A percentile compares a stretch with the other conserved stretches of the same genome.
These are phyloP conservation scores for Drosophila nasuta DNA, from an alignment of 1,140 invertebrate species.

Conservation along the genomic window DNA sequence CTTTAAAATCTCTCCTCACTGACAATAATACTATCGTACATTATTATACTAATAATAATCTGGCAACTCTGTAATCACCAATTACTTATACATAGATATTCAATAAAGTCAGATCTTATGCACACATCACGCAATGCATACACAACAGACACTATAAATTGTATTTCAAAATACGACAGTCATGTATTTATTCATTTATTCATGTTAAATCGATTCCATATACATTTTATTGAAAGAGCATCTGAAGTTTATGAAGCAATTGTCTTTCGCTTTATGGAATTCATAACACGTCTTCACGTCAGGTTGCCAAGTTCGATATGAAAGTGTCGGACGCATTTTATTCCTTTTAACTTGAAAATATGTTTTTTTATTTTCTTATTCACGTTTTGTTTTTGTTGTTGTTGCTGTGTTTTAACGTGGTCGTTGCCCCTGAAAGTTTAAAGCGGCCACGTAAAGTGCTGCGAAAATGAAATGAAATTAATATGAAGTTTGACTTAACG, in stretches of 20 bases:
- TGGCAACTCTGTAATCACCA: no score
- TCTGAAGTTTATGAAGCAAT: not conserved
- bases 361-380: constrained; percentile 44
- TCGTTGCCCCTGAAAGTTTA: constrained; percentile 53
- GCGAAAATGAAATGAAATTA: constrained; percentile 79
- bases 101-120: no score
- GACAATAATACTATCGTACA: no score
- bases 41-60: no score
- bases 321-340: constrained; percentile 54
- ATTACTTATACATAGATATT: no score
- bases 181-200: no score
- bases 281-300: constrained; percentile 62
- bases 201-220: no score
- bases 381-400: constrained; percentile 30
- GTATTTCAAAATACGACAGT: no score
- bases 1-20: no score
- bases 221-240: not conserved
- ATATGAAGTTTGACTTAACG: constrained; percentile 81
- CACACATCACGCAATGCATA: no score
- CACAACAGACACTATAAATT: no score
- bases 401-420: constrained; percentile 26
- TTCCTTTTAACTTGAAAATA: constrained; percentile 52
- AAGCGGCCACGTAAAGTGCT: constrained; percentile 34
- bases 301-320: constrained; percentile 31
- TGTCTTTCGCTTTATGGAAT: constrained; percentile 46